Conservation (phyloP, 1,140 invertebrate genomes). For the Sarcophaga peregrina region DNA sequence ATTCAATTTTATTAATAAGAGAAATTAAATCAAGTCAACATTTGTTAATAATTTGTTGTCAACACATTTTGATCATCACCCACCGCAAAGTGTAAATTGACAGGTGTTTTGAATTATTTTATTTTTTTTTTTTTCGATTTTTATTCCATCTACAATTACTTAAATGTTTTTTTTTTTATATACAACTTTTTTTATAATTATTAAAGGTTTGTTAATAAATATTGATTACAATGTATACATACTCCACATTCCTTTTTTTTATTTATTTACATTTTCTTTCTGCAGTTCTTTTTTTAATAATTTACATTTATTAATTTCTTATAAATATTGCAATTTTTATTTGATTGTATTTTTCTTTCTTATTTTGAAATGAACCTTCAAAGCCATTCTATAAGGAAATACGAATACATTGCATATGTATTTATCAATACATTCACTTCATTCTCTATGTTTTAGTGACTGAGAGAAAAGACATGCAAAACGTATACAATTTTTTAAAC, state of each 20-base stretch:
- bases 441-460: too few relatives aligned
- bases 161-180: too few relatives aligned
- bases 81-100: not conserved
- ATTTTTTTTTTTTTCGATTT: not conserved
- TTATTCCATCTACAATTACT: too few relatives aligned
- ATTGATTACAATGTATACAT: not conserved
- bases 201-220: not conserved
- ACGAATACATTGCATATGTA: not conserved
- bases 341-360: too few relatives aligned
- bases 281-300: not conserved
- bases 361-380: not conserved
- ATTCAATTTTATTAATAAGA: not conserved
- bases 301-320: not conserved
- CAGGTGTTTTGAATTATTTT: constrained; percentile 11
- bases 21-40: not conserved
- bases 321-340: too few relatives aligned
- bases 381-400: constrained; percentile 16
- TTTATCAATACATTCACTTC: too few relatives aligned
- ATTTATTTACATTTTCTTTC: constrained; percentile 12
- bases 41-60: not conserved
- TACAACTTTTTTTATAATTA: too few relatives aligned
- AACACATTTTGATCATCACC: not conserved
- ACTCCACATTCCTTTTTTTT: not conserved
- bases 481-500: too few relatives aligned
- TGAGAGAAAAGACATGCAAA: too few relatives aligned